A percentile compares a stretch with the other conserved stretches of the same genome.
These are phyloP conservation scores for Macrosoma leucophasiata DNA, from an alignment of 2,888 invertebrate species.

Conservation along the genomic window DNA sequence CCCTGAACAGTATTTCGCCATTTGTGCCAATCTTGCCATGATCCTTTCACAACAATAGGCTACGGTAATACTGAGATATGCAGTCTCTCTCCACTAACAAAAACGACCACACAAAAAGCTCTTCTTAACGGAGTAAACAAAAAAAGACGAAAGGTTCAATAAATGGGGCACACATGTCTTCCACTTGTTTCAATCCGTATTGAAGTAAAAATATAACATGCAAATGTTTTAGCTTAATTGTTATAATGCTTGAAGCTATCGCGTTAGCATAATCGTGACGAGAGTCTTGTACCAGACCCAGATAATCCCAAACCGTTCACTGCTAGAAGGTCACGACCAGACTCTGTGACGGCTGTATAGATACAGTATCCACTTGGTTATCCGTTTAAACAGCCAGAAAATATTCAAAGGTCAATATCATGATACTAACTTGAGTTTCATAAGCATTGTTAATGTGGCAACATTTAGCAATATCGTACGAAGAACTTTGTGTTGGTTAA, in stretches of 20 bases:
- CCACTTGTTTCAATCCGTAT: too few relatives aligned
- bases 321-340: slow-evolving; percentile 54
- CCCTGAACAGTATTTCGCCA: too few relatives aligned
- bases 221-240: slow-evolving; percentile 10
- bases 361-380: slow-evolving; percentile 9
- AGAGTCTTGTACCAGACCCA: slow-evolving; percentile 25
- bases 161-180: too few relatives aligned
- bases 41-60: too few relatives aligned
- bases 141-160: too few relatives aligned
- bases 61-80: too few relatives aligned
- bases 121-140: too few relatives aligned
- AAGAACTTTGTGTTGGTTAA: too few relatives aligned
- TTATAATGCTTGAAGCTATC: slow-evolving; percentile 7
- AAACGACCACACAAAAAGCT: too few relatives aligned
- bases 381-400: slow-evolving; percentile 17
- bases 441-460: slow-evolving; percentile 14
- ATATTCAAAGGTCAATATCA: slow-evolving; percentile 33
- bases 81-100: too few relatives aligned
- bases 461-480: slow-evolving; percentile 19
- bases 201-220: too few relatives aligned
- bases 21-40: too few relatives aligned
- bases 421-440: slow-evolving; percentile 21
- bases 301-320: slow-evolving; percentile 42
- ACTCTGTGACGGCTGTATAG: slow-evolving; percentile 26
- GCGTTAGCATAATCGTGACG: slow-evolving; percentile 30